These are phyloP conservation scores for Anser brachyrhynchus DNA, from an alignment of 2,113 vertebrate genomes.

Conservation along the genomic window DNA sequence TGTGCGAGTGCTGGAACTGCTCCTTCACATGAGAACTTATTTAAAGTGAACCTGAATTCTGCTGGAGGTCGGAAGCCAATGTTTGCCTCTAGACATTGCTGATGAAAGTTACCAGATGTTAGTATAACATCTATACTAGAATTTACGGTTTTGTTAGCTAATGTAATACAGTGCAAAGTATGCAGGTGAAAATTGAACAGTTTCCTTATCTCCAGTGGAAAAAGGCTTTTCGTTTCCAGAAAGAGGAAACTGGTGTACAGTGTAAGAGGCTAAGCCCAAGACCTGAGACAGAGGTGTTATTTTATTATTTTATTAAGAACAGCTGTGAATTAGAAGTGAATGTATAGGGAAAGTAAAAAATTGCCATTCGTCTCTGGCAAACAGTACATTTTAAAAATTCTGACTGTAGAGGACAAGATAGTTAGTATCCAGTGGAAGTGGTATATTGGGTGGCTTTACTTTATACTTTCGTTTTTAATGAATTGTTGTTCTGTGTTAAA, in stretches of 20 bases:
- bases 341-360: background rate
- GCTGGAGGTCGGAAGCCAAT: background rate
- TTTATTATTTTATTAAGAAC: background rate
- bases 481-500: background rate
- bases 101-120: too few relatives aligned
- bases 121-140: background rate
- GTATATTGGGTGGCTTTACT: background rate
- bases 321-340: background rate
- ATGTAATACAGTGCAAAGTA: background rate
- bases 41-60: background rate
- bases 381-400: background rate
- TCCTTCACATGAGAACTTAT: background rate
- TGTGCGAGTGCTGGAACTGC: background rate
- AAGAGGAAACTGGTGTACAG: background rate
- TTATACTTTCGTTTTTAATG: background rate
- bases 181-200: background rate
- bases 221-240: background rate
- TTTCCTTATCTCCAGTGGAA: background rate
- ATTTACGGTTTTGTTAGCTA: background rate
- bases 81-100: background rate
- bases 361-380: background rate
- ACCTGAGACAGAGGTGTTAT: background rate
- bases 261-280: background rate
- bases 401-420: background rate
- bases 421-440: background rate